Evolutionary conservation across 1,140 invertebrate species (phyloP), one percentile per base, ranked within the genome.

Genomic region (Nixonia krombeini): DNA sequence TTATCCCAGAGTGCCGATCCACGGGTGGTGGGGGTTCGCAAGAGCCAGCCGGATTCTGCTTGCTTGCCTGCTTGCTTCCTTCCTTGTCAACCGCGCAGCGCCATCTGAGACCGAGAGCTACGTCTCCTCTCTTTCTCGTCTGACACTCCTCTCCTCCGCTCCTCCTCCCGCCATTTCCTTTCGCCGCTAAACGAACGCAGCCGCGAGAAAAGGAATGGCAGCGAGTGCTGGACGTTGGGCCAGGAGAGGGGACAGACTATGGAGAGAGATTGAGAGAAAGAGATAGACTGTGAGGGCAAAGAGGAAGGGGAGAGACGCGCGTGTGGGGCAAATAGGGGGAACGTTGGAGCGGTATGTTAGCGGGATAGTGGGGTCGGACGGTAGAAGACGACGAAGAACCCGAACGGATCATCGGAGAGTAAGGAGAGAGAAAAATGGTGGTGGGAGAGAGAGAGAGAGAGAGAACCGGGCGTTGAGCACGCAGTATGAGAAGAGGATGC

Each of bases 21-120:
- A 37, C 35, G 21, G 25, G 28, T 46, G 53, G 55, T 59, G 50
- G 67, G 56, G 44, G 47, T 37, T 33, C 46, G 49, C 35, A 55
- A 28, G 50, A 49, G 38, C 46, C 37, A 6, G 37, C n/a, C 10
- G 52, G 55, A 59, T 59, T 56, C 50, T 61, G 55, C 55, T 31
- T 40, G 9, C 46, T n/a, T n/a, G n/a, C n/a, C n/a, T n/a, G n/a
- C n/a, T n/a, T n/a, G n/a, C n/a, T n/a, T n/a, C n/a, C n/a, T 41
- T 16, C 15, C 35, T 33, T 9, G 44, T 18, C 13, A 21, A 9
- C 16, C 8, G 58, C 26, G 37, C 50, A 59, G 46, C 67, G 67
- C 67, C 67, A 70, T 70, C 67, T 70, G 61, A 31, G 37, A 4
- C 33, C 2, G 8, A 31, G 29, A 31, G 10, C 9, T 4, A 2